A percentile compares a stretch with the other conserved stretches of the same genome.
phyloP scores from a whole-genome alignment of 2,797 vertebrate genomes.

The Urosaurus nigricauda region DNA sequence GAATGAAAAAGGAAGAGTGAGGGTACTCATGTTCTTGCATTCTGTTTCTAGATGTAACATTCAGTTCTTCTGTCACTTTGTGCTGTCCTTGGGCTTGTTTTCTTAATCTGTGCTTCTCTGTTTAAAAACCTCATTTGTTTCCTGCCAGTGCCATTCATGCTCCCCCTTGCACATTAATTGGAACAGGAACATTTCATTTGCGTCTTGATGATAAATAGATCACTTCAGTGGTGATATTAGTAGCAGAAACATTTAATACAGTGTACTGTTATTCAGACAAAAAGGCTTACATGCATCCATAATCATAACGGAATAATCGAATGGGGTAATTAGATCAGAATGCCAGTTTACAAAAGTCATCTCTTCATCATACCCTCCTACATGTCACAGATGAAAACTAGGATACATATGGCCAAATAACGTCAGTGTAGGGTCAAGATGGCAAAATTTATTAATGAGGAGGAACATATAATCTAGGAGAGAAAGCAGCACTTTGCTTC shows the following conservation, averaged over 20 bases:
- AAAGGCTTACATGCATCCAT: conserved; percentile 21
- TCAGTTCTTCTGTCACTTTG: conserved; percentile 15
- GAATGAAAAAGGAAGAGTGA: conserved; percentile 5
- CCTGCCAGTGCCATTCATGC: background rate
- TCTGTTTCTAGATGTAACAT: background rate
- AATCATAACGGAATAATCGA: conserved; percentile 11
- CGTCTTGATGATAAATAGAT: background rate
- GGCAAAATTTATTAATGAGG: no score
- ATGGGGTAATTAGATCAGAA: conserved; percentile 18
- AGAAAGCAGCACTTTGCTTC: no score
- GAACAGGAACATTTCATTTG: conserved; percentile 38
- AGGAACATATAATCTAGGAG: no score
- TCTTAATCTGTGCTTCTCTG: conserved; percentile 10
- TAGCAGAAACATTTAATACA: background rate
- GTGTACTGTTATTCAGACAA: background rate
- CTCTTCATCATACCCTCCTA: background rate
- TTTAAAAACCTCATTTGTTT: background rate
- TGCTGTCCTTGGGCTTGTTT: background rate
- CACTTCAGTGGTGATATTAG: conserved; percentile 7
- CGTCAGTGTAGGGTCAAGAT: no score
- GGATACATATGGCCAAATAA: no score
- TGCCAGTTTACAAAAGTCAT: background rate
- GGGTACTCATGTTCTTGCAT: background rate
- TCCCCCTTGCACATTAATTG: background rate
- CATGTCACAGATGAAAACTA: no score